A percentile compares a stretch with the other conserved stretches of the same genome.
Evolutionary conservation across 2,113 vertebrate genomes (phyloP).

Genomic region (Ancistrus triradiatus): DNA sequence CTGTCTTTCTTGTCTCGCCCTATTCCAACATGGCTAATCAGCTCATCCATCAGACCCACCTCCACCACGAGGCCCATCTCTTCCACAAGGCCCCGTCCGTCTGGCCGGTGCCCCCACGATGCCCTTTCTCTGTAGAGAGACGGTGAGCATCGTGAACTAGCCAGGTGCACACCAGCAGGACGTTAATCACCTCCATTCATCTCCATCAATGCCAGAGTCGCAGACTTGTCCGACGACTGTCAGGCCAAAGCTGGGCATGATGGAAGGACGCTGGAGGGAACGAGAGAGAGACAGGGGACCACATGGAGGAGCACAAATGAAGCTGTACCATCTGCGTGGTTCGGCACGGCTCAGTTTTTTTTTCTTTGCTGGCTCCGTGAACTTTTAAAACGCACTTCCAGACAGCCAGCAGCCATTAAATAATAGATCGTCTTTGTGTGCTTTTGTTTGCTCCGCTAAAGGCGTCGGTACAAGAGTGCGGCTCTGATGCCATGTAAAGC

Average conservation of each 20-base stretch:
- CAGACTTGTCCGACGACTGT: constrained; percentile 25
- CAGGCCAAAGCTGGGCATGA: constrained; percentile 19
- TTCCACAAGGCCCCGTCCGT: constrained; percentile 11
- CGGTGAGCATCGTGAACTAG: constrained; percentile 10
- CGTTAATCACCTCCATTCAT: constrained; percentile 44
- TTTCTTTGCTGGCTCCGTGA: neutral
- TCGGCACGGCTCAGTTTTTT: constrained; percentile 5
- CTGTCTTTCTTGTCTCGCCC: too few species aligned
- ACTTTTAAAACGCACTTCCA: constrained; percentile 22
- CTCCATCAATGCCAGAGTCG: constrained; percentile 34
- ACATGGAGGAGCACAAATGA: constrained; percentile 3
- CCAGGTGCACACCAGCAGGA: constrained; percentile 35
- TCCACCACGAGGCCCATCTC: constrained; percentile 13
- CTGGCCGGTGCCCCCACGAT: constrained; percentile 2
- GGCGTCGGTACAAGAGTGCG: constrained; percentile 4
- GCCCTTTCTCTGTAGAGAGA: constrained; percentile 13
- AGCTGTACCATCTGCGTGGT: neutral
- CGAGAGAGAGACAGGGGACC: neutral
- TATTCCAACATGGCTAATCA: too few species aligned
- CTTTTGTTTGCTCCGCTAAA: constrained; percentile 16
- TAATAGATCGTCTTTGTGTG: constrained; percentile 25
- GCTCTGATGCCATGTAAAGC: constrained; percentile 3
- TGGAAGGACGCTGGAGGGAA: neutral
- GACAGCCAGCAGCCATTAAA: constrained; percentile 21
- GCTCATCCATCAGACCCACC: neutral